These are phyloP conservation scores for Psilanteris sp. DNA, from an alignment of 1,140 invertebrate genomes.

Conservation along the genomic window DNA sequence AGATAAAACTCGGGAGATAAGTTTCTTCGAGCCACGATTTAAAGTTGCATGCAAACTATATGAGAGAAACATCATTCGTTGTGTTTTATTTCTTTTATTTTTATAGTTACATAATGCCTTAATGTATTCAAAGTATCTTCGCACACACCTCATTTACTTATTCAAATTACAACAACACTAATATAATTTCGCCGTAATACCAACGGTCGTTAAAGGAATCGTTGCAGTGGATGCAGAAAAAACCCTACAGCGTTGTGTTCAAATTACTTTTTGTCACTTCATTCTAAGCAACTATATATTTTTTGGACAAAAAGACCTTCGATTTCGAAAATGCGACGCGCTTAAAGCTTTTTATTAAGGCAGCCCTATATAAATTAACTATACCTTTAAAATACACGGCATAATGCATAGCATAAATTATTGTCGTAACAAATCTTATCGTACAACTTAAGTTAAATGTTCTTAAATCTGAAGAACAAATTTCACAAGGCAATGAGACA, in stretches of 20 bases:
- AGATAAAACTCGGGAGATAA: too few species aligned
- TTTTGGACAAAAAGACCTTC: conserved; percentile 23
- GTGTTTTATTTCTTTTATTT: conserved; percentile 24
- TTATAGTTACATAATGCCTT: conserved; percentile 33
- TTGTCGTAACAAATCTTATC: conserved; percentile 46
- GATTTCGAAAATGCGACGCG: conserved; percentile 21
- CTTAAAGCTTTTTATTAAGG: neutral
- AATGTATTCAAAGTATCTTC: conserved; percentile 53
- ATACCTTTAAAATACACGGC: neutral
- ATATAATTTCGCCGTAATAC: conserved; percentile 46
- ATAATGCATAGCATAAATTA: conserved; percentile 46
- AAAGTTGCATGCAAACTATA: conserved; percentile 18
- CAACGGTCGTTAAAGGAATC: conserved; percentile 36
- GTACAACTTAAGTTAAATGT: conserved; percentile 50
- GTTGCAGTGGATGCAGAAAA: conserved; percentile 24
- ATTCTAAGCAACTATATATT: conserved; percentile 26
- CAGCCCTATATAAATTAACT: too few species aligned
- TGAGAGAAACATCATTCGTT: conserved; percentile 21
- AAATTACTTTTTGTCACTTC: conserved; percentile 32
- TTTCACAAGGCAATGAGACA: conserved; percentile 49
- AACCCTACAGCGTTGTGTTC: conserved; percentile 14
- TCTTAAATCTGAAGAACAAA: conserved; percentile 60
- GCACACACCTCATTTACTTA: conserved; percentile 51
- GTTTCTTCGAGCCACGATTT: neutral
- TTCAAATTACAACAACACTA: conserved; percentile 49